phyloP scores from a whole-genome alignment of 2,113 vertebrate species.

The Corapipo altera region DNA sequence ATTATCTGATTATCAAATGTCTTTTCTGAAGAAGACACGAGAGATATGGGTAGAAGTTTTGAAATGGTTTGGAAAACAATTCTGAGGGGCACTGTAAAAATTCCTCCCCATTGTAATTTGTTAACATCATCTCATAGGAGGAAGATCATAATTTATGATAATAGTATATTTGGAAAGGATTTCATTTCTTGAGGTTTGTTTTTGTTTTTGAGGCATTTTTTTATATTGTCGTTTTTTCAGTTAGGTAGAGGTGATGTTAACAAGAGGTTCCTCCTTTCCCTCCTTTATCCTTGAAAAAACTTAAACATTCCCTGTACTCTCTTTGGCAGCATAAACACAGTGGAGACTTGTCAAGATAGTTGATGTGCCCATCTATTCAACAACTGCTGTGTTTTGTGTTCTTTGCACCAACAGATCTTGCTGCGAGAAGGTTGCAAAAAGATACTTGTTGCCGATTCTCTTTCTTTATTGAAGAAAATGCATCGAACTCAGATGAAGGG shows the following conservation, averaged over 20 bases:
- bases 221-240: background rate
- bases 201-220: background rate
- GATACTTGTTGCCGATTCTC: conserved; percentile 94
- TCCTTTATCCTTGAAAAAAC: background rate
- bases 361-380: background rate
- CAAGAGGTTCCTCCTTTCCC: background rate
- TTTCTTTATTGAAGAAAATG: conserved; percentile 95
- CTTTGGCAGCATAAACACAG: background rate
- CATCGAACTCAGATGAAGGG: conserved; percentile 94
- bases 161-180: background rate
- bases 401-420: conserved; percentile 81
- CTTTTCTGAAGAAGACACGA: background rate
- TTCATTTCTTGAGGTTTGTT: background rate
- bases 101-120: background rate
- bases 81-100: background rate
- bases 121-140: background rate
- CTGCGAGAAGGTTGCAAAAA: conserved; percentile 97
- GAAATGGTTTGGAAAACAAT: background rate
- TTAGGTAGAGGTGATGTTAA: background rate
- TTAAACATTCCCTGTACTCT: background rate
- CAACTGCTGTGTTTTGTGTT: background rate
- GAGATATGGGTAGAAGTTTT: background rate
- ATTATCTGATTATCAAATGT: background rate
- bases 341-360: background rate
- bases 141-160: background rate